A percentile compares a stretch with the other conserved stretches of the same genome.
phyloP scores from a whole-genome alignment of 2,888 invertebrate genomes.

The Sphinx pinastri region DNA sequence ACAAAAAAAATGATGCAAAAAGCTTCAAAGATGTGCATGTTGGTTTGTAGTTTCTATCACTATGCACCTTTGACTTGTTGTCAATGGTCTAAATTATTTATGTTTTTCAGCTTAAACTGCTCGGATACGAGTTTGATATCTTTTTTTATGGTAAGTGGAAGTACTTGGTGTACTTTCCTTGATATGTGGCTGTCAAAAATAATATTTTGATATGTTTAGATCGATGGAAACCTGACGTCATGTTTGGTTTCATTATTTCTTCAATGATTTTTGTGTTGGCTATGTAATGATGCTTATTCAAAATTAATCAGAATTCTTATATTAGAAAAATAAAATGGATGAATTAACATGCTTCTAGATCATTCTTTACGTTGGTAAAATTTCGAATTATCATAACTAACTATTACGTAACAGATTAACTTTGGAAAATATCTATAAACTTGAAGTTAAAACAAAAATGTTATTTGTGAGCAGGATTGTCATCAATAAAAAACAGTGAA shows the following conservation, averaged over 20 bases:
- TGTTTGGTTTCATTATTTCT: conserved; percentile 18
- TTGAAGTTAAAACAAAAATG: neutral
- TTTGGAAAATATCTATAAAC: neutral
- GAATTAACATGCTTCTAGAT: neutral
- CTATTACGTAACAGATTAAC: neutral
- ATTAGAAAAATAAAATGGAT: neutral
- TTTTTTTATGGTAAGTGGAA: conserved; percentile 80
- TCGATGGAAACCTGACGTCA: neutral
- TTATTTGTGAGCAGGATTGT: neutral
- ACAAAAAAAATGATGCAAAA: conserved; percentile 32
- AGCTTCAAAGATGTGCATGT: conserved; percentile 45
- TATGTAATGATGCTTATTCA: conserved; percentile 5
- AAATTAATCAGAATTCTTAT: neutral
- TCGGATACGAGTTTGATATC: conserved; percentile 80
- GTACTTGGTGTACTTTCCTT: conserved; percentile 77
- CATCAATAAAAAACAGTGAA: neutral
- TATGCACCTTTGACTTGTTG: conserved; percentile 48
- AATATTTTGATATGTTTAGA: conserved; percentile 32
- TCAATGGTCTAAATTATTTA: conserved; percentile 73
- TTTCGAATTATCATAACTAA: neutral
- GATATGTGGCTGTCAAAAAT: conserved; percentile 59
- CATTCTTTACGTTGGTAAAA: neutral
- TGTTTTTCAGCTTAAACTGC: conserved; percentile 82
- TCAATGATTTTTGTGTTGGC: neutral
- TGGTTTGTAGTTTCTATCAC: conserved; percentile 45